Conservation (phyloP, 2,888 invertebrate genomes). For the Ormyrus pomaceus region DNA sequence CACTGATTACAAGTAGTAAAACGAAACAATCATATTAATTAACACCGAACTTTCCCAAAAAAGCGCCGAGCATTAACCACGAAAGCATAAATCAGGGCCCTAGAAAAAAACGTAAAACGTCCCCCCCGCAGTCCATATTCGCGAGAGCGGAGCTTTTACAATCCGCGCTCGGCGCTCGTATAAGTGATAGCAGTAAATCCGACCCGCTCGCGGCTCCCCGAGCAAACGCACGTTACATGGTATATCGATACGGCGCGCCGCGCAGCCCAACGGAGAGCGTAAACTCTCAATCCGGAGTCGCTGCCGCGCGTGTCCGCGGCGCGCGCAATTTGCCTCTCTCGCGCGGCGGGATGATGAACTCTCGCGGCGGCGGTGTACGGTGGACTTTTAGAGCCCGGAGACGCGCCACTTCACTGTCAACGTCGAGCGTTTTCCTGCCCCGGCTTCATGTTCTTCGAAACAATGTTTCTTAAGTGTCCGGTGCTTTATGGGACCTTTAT, state of each 20-base stretch:
- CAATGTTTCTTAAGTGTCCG: conserved; percentile 40
- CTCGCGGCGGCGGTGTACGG: conserved; percentile 5
- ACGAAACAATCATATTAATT: too few relatives aligned
- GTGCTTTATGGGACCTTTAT: conserved; percentile 31
- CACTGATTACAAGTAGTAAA: too few relatives aligned
- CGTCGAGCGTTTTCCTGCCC: conserved; percentile 17
- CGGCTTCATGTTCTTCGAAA: conserved; percentile 42
- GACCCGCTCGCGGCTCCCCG: not conserved
- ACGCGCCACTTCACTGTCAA: conserved; percentile 34
- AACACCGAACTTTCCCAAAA: too few relatives aligned
- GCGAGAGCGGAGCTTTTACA: not conserved
- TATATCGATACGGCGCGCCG: not conserved
- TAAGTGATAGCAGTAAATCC: conserved; percentile 3
- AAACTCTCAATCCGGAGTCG: conserved; percentile 30
- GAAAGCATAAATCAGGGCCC: too few relatives aligned
- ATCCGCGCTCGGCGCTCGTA: not conserved
- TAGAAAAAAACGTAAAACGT: not conserved
- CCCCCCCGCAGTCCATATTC: not conserved
- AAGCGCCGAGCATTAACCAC: too few relatives aligned
- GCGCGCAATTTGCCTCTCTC: conserved; percentile 35
- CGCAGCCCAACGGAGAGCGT: conserved; percentile 1
- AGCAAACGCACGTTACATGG: not conserved
- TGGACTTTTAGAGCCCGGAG: conserved; percentile 4
- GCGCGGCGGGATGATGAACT: conserved; percentile 16
- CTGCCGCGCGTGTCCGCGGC: not conserved